Base-by-base conservation (phyloP, 1,140 invertebrate genomes). In the Prorops nasuta region DNA sequence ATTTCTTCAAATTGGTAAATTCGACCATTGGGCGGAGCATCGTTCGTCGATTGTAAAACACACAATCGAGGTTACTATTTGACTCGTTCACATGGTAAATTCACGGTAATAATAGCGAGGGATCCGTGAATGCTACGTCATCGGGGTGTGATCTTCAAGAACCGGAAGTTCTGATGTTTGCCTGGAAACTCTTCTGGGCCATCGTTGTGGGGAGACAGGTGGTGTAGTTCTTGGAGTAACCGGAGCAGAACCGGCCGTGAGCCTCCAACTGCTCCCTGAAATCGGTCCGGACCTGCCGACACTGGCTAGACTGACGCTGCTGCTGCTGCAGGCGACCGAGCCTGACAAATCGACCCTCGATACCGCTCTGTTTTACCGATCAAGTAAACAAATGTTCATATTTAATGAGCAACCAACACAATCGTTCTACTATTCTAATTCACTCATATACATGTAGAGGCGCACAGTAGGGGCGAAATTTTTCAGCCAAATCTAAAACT, bases 281-380 rank as follows among this genome's bases (percentile, higher is more conserved):
- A 64, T 36, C 36, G 52, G 38, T 35, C 34, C 40, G 17, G 61
- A 66, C n/a, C 60, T 60, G 0, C 58, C 63, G 8, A 68, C 24
- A 19, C 43, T 28, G 14, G 71, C 57, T 24, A 77, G 45, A 35
- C 62, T 70, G 49, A 67, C 54, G 48, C 62, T 79, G 43, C 75
- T 72, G 41, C 75, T 80, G 74, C 81, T 67, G 77, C 83, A 69
- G 51, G 79, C 63, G 62, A 79, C 58, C 58, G 79, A 54, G 28
- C 60, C 58, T 6, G 80, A 80, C 53, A 87, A 59, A 70, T 88
- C 86, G 10, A 86, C 77, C 15, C 86, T 80, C 7, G 87, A 89
- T 21, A 83, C 78, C 12, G 84, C 83, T 41, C 86, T 83, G n/a
- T n/a, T n/a, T n/a, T n/a, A n/a, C n/a, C n/a, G 35, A 45, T n/a